Evolutionary conservation across 1,140 invertebrate genomes (phyloP), one percentile per base, ranked within the genome.

Genomic region (Penaeus chinensis): DNA sequence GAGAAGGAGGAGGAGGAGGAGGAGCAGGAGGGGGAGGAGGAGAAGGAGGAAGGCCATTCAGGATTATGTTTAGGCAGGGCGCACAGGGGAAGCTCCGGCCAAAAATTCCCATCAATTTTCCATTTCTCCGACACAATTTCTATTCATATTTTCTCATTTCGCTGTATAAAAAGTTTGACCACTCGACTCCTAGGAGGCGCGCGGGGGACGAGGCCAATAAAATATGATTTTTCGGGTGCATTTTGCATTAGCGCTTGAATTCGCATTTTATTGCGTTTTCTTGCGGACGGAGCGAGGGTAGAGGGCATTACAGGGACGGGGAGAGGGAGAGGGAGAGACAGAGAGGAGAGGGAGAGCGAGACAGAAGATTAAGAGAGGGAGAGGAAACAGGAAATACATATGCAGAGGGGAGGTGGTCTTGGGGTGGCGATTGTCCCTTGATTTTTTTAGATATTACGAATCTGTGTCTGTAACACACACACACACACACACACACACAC

Each of bases 131-230:
- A 87, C 86, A 87, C 86, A 87, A 87, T 87, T 87, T 87, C 86
- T 87, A 87, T 87, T 87, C 86, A 87, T 87, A 87, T 87, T 87
- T 87, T 87, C 86, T 87, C 86, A 87, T 87, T 87, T 87, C 86
- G 61, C 86, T 71, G 79, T 87, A 87, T 87, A 87, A 87, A 87
- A 87, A 87, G 86, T 87, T 87, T 87, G 86, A 87, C 86, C 86
- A 87, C 86, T 87, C 86, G 80, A 83, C 86, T 87, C 77, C 80
- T 87, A 87, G 86, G 86, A 87, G 86, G 86, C 86, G 71, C 32
- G 47, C 32, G 86, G 80, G 81, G 86, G 66, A 27, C 20, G 37
- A 62, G 54, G 54, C 54, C 86, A 87, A 87, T 87, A 83, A 82
- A 87, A 87, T 87, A 87, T 78, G 86, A 87, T 87, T 87, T 87